Base-by-base conservation (phyloP, 92 coral and sea anemone genomes). In the Virgularia gustaviana region DNA sequence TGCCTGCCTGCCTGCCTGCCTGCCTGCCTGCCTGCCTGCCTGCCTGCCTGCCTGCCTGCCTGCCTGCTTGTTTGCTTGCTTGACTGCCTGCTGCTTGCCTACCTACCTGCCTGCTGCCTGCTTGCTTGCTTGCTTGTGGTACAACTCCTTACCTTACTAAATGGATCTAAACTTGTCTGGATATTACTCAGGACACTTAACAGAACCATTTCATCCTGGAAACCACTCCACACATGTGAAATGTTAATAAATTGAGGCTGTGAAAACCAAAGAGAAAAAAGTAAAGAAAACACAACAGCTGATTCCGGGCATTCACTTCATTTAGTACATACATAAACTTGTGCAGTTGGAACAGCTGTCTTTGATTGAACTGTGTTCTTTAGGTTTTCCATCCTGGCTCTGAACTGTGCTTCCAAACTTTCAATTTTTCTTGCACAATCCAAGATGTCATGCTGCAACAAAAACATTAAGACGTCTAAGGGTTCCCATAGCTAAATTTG, bases 161-260 rank as follows among this genome's bases (percentile, higher is more conserved):
- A 92, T 2, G 98, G 98, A 54, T 83, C 98, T 67, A 92, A 64
- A 55, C 98, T 92, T 36, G 90, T 95, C 23, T 89, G 88, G 53
- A 92, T 92, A 64, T 92, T 92, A 49, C 98, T 92, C 33, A 92
- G 94, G 22, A 92, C 98, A 78, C 98, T 92, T 16, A 92, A 85
- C 16, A 92, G 85, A 2, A 92, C 98, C 98, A 92, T 92, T 70
- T 92, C 98, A 55, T 92, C 98, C 59, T 92, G 98, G 70, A 92
- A 92, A 28, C 98, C 98, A 38, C 90, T 89, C 98, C 98, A 92
- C 13, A 92, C 42, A 63, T 92, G 98, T 12, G 98, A 89, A 57
- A 92, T 76, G 34, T 88, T 92, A 65, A 92, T 92, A 67, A 92
- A 92, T 79, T 92, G 98, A 36, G 98, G 98, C 98, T 92, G 66